Base-by-base conservation (phyloP, 2,113 vertebrate species). In the Clarias magur region DNA sequence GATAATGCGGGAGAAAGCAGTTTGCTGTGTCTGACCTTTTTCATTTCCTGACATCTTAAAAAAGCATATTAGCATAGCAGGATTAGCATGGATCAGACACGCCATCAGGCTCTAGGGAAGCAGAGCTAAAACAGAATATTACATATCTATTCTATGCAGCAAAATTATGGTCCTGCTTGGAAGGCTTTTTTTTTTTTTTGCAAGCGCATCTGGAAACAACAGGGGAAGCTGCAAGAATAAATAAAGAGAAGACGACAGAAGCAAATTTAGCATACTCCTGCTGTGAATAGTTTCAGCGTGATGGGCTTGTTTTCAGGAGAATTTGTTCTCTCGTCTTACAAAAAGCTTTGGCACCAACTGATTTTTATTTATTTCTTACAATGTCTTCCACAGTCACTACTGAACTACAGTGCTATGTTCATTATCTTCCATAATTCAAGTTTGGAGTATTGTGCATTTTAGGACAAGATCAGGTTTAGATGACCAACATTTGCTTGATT, bases 11-110 rank as follows among this genome's bases (percentile, higher is more conserved):
- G 9, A 27, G 70, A 59, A 87, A 80, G 87, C 70, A 88, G 89
- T 86, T 86, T 88, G 88, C 84, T 84, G 90, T 56, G 21, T 89
- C 87, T 89, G 87, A 92, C 90, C 88, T 89, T 87, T 84, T 85
- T 90, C 86, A 84, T 82, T 34, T 88, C 73, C 80, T 88, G 87
- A 88, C 82, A 86, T 68, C 65, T 3, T 86, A 73, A 68, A 84
- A 79, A 90, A 78, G 82, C 86, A 54, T 23, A 63, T 89, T 82
- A 83, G 83, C 89, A 88, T 90, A 79, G 70, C 17, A 76, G 89
- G 89, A 92, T 93, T 92, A 92, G 85, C 89, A 91, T 89, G 88
- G 91, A 92, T 93, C 90, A 91, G 88, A 84, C 75, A 81, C 89
- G 91, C 91, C 89, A 92, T 92, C 92, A 90, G 79, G 80, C 42